Evolutionary conservation across 2,797 vertebrate species (phyloP).

Genomic region (Lacerta agilis): DNA sequence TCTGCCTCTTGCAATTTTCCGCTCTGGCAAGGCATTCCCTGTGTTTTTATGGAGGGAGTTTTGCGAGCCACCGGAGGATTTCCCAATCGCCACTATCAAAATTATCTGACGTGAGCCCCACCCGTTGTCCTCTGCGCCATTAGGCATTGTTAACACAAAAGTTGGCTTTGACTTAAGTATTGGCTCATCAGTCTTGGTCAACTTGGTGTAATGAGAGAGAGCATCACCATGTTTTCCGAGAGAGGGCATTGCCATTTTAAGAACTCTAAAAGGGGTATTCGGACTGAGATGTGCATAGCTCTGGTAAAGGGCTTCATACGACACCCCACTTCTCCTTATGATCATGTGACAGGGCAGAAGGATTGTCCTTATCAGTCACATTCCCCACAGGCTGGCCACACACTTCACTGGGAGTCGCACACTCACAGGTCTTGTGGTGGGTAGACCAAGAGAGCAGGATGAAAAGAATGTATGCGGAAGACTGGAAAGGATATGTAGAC

Average conservation of each 20-base stretch:
- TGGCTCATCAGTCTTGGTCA: background rate
- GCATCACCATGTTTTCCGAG: background rate
- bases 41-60: fast-evolving
- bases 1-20: background rate
- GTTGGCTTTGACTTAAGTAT: background rate
- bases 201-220: background rate
- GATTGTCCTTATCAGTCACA: too few relatives aligned
- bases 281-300: background rate
- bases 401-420: too few relatives aligned
- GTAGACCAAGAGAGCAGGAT: too few relatives aligned
- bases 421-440: too few relatives aligned
- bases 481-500: too few relatives aligned
- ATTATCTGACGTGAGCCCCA: background rate
- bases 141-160: background rate
- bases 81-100: background rate
- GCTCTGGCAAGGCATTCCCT: background rate
- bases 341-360: background rate
- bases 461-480: too few relatives aligned
- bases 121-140: background rate
- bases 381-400: too few relatives aligned
- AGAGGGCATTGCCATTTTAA: background rate
- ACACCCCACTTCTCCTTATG: background rate
- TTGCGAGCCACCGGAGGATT: background rate
- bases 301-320: background rate
- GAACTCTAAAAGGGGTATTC: background rate